Evolutionary conservation across 2,797 vertebrate genomes (phyloP).

Genomic region (Cyprinella venusta): DNA sequence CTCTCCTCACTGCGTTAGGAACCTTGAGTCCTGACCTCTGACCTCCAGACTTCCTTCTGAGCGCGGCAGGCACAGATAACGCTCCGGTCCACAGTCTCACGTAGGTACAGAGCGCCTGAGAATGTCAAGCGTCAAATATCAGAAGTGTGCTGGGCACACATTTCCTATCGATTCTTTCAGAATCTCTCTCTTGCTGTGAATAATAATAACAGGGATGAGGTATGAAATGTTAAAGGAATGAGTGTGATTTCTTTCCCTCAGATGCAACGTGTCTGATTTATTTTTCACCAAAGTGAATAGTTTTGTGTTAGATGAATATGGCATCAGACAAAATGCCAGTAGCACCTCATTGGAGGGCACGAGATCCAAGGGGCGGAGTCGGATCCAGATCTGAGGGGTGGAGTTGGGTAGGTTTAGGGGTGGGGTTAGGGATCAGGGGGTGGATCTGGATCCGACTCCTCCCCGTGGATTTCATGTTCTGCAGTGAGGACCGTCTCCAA

Average conservation of each 20-base stretch:
- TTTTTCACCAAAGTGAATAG: neutral
- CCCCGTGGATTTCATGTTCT: too few relatives aligned
- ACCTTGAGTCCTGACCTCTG: slow-evolving; percentile 9
- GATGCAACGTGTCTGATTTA: neutral
- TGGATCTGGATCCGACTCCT: too few relatives aligned
- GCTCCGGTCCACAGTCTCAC: slow-evolving; percentile 52
- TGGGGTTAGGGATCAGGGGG: too few relatives aligned
- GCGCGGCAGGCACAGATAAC: slow-evolving; percentile 68
- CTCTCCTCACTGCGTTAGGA: slow-evolving; percentile 52
- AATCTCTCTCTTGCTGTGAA: slow-evolving; percentile 3
- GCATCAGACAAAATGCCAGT: neutral
- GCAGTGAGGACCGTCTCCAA: neutral
- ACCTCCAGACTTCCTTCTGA: slow-evolving; percentile 59
- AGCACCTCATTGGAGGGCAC: too few relatives aligned
- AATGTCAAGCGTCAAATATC: slow-evolving; percentile 81
- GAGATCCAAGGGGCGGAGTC: too few relatives aligned
- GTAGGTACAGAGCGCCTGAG: slow-evolving; percentile 67
- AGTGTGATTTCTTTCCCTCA: neutral
- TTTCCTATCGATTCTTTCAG: neutral
- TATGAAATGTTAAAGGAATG: neutral
- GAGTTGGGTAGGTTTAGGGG: too few relatives aligned
- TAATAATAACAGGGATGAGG: neutral
- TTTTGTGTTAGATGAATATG: slow-evolving; percentile 1
- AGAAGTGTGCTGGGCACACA: slow-evolving; percentile 65
- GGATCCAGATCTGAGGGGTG: too few relatives aligned